Conservation (phyloP, 2,113 vertebrate species). For the Lepus americanus region DNA sequence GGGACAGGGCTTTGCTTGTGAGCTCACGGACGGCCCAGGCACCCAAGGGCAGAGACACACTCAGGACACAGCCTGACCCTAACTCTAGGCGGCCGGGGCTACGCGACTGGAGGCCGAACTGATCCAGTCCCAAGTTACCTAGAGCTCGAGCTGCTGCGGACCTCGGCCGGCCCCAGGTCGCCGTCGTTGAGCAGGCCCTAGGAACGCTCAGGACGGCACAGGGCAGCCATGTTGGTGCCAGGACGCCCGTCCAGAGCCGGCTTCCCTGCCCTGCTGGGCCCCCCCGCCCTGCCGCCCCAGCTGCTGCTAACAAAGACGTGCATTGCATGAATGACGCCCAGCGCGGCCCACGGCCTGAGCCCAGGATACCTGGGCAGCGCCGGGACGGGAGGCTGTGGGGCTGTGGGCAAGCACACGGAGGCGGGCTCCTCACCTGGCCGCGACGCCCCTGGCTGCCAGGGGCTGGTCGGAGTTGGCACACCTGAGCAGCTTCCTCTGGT, state of each 20-base stretch:
- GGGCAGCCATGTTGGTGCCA: too few species aligned
- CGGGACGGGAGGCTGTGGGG: rapidly evolving
- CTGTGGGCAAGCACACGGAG: neutral
- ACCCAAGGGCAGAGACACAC: rapidly evolving
- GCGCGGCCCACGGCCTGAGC: neutral
- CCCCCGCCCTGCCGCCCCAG: rapidly evolving
- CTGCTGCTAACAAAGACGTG: neutral
- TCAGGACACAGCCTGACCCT: neutral
- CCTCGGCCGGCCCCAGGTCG: too few species aligned
- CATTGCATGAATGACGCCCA: neutral
- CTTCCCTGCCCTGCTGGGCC: neutral
- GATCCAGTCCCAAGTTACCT: too few species aligned
- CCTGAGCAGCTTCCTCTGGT: slow-evolving; percentile 96
- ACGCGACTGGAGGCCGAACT: rapidly evolving
- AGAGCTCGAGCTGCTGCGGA: too few species aligned
- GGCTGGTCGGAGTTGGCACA: slow-evolving; percentile 95
- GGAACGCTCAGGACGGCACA: neutral
- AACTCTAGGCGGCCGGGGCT: neutral
- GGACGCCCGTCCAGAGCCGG: too few species aligned
- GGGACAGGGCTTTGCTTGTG: neutral
- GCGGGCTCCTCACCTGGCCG: slow-evolving; percentile 92
- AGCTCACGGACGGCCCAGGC: neutral
- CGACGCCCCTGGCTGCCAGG: slow-evolving; percentile 95
- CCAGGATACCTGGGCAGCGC: neutral
- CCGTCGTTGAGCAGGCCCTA: rapidly evolving